Conservation (phyloP, 2,888 invertebrate species). For the Sicus ferrugineus region DNA sequence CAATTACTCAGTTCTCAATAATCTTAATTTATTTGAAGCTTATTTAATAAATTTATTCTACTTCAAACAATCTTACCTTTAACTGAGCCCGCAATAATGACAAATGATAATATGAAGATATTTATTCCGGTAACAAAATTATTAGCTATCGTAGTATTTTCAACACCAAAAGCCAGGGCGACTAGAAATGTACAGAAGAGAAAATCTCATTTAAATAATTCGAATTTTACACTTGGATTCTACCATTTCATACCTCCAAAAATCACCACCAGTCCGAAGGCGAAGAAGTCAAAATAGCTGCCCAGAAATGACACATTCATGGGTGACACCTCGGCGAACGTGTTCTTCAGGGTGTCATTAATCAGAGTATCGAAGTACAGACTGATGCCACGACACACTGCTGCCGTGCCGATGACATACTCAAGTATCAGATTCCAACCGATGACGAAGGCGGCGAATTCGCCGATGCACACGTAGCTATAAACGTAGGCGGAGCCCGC, state of each 20-base stretch:
- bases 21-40: too few species aligned
- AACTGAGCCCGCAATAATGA: constrained; percentile 75
- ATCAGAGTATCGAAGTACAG: constrained; percentile 75
- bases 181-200: constrained; percentile 61
- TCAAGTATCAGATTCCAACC: constrained; percentile 93
- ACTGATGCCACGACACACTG: constrained; percentile 79
- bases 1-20: too few species aligned
- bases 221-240: constrained; percentile 43
- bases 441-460: constrained; percentile 84
- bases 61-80: constrained; percentile 72
- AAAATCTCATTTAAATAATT: neutral
- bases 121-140: constrained; percentile 80
- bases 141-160: constrained; percentile 80
- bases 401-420: constrained; percentile 77
- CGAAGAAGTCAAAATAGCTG: constrained; percentile 77
- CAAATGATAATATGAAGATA: constrained; percentile 75
- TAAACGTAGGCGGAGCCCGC: constrained; percentile 91
- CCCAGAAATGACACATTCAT: constrained; percentile 70
- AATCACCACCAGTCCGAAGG: constrained; percentile 72
- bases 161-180: constrained; percentile 78
- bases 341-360: constrained; percentile 71
- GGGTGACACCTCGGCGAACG: constrained; percentile 71
- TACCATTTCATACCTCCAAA: constrained; percentile 79
- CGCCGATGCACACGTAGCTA: constrained; percentile 82
- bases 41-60: too few species aligned